phyloP scores from a whole-genome alignment of 2,113 vertebrate species.

The Stercorarius parasiticus region DNA sequence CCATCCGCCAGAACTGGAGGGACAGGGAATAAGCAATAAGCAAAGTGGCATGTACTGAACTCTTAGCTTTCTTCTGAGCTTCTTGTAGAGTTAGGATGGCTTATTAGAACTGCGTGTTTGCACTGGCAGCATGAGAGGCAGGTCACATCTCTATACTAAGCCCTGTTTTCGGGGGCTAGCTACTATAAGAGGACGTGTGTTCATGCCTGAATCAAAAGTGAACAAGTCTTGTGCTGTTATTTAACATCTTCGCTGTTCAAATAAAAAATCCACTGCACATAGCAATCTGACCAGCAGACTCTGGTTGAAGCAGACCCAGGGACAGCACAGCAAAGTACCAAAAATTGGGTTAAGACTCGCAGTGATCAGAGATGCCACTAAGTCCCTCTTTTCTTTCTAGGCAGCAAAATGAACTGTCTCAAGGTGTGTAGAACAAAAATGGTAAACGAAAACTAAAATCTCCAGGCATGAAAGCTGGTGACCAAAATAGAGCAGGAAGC shows the following conservation, averaged over 20 bases:
- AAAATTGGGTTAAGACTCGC: not conserved
- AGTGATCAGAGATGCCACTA: not conserved
- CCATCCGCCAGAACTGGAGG: conserved; percentile 96
- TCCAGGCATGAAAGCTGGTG: not conserved
- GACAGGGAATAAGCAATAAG: not conserved
- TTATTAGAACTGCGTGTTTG: not conserved
- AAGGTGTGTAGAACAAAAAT: not conserved
- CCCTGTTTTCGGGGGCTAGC: not conserved
- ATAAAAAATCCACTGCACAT: not conserved
- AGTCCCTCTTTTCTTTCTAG: not conserved
- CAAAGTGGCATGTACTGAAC: not conserved
- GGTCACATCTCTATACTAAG: not conserved
- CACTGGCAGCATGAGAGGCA: not conserved
- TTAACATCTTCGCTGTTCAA: not conserved
- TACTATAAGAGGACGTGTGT: not conserved
- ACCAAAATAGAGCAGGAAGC: not conserved
- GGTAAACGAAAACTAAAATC: not conserved
- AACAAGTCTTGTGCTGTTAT: not conserved
- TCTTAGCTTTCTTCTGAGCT: not conserved
- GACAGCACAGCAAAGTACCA: not conserved
- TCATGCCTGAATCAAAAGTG: not conserved
- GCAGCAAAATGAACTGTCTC: not conserved
- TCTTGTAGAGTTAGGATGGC: not conserved
- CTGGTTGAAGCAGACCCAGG: not conserved
- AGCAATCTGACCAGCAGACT: not conserved